Evolutionary conservation across 2,113 vertebrate genomes (phyloP), one percentile per base, ranked within the genome.

Genomic region (Tetrax tetrax): DNA sequence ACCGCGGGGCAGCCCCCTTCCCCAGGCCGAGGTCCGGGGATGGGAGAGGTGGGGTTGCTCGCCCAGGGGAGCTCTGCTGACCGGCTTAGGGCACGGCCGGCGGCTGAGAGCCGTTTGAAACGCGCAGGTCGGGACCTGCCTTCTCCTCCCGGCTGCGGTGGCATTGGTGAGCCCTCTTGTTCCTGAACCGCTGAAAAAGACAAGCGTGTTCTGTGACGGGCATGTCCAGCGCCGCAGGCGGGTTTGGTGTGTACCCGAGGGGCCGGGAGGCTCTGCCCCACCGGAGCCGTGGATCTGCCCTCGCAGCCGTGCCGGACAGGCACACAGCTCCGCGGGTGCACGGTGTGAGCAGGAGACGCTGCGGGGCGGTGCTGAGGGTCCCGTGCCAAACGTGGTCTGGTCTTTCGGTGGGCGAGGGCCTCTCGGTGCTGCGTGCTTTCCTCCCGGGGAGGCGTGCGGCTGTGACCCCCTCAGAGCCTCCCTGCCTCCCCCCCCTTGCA

Each of bases 241-340:
- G 23, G 53, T 33, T 43, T 38, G 28, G 21, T 12, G 43, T 28
- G 28, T 17, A 4, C 29, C 20, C 6, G 3, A 2, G 4, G 4
- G 56, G 50, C 56, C 6, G 28, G 35, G 35, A 7, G 45, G 24
- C 29, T 53, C 33, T 31, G 33, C 13, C 51, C 29, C 1, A 29
- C 38, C 38, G 4, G 33, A 18, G 33, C 8, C 35, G 38, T 15
- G 13, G 17, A 7, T 27, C 57, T 48, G 21, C 45, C 31, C 63
- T 43, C 0, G 47, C 28, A 29, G 50, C 50, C 20, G 1, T 0
- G 4, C 27, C 0, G 1, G 12, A 11, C 2, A 27, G 20, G 25
- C 10, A 20, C 15, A 2, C 31, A 13, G 59, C 37, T 21, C 51
- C 10, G 33, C 37, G 10, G 33, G 28, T 18, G 19, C 23, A 1